phyloP scores from a whole-genome alignment of 2,888 invertebrate genomes.

The Thalpophila matura region DNA sequence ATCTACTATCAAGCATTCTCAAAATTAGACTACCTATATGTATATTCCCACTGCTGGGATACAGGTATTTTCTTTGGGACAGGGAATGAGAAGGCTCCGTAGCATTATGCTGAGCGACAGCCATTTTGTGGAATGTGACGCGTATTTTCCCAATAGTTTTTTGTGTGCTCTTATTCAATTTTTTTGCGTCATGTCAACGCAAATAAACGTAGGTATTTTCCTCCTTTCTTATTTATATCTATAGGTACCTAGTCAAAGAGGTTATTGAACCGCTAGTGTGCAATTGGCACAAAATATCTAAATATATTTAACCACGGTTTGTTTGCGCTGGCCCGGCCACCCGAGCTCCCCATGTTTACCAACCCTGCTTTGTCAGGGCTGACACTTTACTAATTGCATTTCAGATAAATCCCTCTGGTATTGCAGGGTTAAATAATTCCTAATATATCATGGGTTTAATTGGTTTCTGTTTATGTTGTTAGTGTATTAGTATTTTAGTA shows the following conservation, averaged over 20 bases:
- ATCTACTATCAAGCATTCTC: no score
- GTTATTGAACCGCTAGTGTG: constrained; percentile 27
- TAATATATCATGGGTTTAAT: constrained; percentile 30
- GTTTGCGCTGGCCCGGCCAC: constrained; percentile 16
- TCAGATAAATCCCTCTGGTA: constrained; percentile 39
- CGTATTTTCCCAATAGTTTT: no score
- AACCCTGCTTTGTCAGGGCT: constrained; percentile 44
- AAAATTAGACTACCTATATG: no score
- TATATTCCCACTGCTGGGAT: no score
- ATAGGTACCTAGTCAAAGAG: constrained; percentile 15
- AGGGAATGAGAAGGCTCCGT: no score
- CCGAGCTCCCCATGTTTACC: constrained; percentile 32
- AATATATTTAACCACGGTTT: constrained; percentile 17
- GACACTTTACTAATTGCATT: constrained; percentile 60
- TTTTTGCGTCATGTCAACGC: no score
- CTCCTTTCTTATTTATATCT: no score
- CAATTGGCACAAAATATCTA: constrained; percentile 24
- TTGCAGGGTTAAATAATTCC: constrained; percentile 43
- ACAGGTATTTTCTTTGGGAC: no score
- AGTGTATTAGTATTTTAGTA: constrained; percentile 23
- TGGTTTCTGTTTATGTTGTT: constrained; percentile 28
- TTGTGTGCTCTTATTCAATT: no score
- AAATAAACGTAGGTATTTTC: no score
- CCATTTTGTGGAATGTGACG: no score
- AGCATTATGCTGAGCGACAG: no score